Evolutionary conservation across 2,113 vertebrate species (phyloP).

Genomic region (Mormyrus lacerda): DNA sequence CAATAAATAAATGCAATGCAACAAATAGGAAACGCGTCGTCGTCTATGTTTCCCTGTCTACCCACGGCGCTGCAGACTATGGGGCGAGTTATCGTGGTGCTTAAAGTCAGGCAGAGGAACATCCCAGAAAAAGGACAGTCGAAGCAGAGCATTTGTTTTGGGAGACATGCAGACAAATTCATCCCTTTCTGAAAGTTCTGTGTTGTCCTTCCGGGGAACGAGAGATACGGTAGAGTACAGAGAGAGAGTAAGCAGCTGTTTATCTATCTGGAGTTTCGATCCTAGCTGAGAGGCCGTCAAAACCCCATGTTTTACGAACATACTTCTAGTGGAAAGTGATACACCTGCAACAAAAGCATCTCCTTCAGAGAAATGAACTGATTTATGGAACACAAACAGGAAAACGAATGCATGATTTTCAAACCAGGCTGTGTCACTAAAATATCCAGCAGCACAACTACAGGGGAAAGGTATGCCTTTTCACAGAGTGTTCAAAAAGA

Average conservation of each 20-base stretch:
- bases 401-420: neutral
- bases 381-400: neutral
- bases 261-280: neutral
- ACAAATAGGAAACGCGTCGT: neutral
- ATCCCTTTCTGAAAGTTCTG: neutral
- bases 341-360: neutral
- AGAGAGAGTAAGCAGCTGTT: neutral
- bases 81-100: neutral
- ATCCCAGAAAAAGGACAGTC: neutral
- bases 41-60: neutral
- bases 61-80: neutral
- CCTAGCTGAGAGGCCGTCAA: neutral
- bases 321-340: slow-evolving; percentile 1
- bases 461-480: neutral
- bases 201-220: neutral
- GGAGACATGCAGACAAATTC: slow-evolving; percentile 5
- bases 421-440: neutral
- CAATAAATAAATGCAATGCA: slow-evolving; percentile 21
- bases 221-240: neutral
- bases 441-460: neutral
- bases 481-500: neutral
- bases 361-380: neutral
- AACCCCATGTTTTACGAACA: neutral
- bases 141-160: neutral
- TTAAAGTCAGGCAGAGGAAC: neutral